Conservation (phyloP, 1,140 invertebrate genomes). For the Pectinophora gossypiella region DNA sequence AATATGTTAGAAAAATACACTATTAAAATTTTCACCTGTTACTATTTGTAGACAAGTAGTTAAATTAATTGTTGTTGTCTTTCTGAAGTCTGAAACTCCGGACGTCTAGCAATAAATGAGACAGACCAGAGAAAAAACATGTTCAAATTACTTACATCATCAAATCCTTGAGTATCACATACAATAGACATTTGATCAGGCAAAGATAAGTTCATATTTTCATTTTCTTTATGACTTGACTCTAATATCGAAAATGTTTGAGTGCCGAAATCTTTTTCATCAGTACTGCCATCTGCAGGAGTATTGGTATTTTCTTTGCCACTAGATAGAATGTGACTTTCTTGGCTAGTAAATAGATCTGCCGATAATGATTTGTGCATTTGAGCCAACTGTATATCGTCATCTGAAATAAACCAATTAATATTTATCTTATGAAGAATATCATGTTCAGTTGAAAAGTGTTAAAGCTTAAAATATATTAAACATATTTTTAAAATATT, state of each 20-base stretch:
- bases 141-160: background rate
- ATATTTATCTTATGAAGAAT: no score
- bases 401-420: constrained; percentile 52
- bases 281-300: background rate
- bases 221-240: constrained; percentile 12
- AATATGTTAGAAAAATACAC: no score
- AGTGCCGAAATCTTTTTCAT: constrained; percentile 29
- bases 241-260: constrained; percentile 53
- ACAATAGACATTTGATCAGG: constrained; percentile 27
- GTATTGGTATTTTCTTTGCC: background rate
- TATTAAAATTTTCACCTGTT: no score
- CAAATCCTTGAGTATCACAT: constrained; percentile 31
- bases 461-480: background rate
- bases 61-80: no score
- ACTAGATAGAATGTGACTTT: constrained; percentile 9
- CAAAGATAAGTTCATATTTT: constrained; percentile 10
- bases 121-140: no score
- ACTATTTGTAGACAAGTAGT: no score
- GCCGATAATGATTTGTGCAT: constrained; percentile 39
- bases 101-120: no score
- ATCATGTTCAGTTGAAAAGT: background rate
- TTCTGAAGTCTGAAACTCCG: no score
- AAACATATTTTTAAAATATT: no score
- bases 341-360: constrained; percentile 51
- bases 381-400: constrained; percentile 53